These are phyloP conservation scores for Anthrax anthrax DNA, from an alignment of 2,888 invertebrate genomes.

Conservation along the genomic window DNA sequence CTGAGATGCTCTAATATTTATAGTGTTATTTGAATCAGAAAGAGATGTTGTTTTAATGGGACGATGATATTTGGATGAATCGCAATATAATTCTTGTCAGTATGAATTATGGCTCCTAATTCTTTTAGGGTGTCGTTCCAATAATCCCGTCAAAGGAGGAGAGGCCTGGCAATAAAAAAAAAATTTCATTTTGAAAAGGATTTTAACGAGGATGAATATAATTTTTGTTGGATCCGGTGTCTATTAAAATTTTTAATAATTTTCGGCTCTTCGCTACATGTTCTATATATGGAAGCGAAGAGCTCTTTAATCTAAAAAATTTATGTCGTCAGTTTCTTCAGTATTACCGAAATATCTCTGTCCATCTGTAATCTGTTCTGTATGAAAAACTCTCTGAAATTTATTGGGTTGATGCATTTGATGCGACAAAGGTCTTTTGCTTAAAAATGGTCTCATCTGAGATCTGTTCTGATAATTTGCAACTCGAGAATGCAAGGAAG, in stretches of 20 bases:
- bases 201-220: too few species aligned
- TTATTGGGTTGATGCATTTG: neutral
- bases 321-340: too few species aligned
- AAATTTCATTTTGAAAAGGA: neutral
- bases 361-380: neutral
- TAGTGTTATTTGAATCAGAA: neutral
- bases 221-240: neutral
- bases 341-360: too few species aligned
- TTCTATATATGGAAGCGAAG: too few species aligned
- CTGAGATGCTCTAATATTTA: too few species aligned
- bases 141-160: too few species aligned
- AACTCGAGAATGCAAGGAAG: neutral
- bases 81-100: neutral
- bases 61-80: neutral
- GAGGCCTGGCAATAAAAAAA: neutral
- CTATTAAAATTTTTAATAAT: neutral
- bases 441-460: neutral
- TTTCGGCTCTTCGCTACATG: neutral
- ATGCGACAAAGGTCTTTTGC: neutral
- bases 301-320: conserved; percentile 1
- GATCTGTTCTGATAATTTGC: neutral
- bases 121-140: neutral
- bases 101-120: too few species aligned
- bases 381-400: neutral
- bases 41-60: neutral